phyloP scores from a whole-genome alignment of 1,140 invertebrate genomes.

The Philotrypesis tridentata region DNA sequence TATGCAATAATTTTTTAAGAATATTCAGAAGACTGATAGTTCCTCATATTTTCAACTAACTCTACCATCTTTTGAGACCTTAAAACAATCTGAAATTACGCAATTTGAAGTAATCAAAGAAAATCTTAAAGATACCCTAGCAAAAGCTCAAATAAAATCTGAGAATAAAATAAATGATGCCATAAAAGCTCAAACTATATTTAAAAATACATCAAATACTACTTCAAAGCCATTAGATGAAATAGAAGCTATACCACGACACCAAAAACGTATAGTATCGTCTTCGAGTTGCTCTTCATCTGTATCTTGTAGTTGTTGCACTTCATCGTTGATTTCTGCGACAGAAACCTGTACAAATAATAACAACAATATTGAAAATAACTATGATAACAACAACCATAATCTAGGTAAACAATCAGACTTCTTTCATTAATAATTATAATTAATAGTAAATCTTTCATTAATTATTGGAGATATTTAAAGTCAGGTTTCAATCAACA shows the following conservation, averaged over 20 bases:
- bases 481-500: too few relatives aligned
- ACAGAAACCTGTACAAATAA: neutral
- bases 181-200: too few relatives aligned
- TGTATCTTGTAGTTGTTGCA: constrained; percentile 1
- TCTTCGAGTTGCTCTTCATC: constrained; percentile 18
- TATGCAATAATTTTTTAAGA: neutral
- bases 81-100: constrained; percentile 29
- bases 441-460: too few relatives aligned
- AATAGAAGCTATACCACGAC: neutral
- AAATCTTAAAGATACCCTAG: neutral
- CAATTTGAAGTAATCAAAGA: constrained; percentile 45
- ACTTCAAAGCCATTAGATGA: neutral
- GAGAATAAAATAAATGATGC: neutral
- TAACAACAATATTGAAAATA: neutral
- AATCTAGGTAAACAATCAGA: neutral
- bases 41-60: neutral
- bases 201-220: neutral
- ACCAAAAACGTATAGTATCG: neutral
- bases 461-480: too few relatives aligned
- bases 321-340: constrained; percentile 3
- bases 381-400: neutral
- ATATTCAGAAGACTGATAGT: neutral
- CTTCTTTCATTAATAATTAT: neutral
- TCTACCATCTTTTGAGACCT: neutral
- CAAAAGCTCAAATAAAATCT: neutral